A percentile compares a stretch with the other conserved stretches of the same genome.
Evolutionary conservation across 2,113 vertebrate genomes (phyloP).

Genomic region (Synchiropus splendidus): DNA sequence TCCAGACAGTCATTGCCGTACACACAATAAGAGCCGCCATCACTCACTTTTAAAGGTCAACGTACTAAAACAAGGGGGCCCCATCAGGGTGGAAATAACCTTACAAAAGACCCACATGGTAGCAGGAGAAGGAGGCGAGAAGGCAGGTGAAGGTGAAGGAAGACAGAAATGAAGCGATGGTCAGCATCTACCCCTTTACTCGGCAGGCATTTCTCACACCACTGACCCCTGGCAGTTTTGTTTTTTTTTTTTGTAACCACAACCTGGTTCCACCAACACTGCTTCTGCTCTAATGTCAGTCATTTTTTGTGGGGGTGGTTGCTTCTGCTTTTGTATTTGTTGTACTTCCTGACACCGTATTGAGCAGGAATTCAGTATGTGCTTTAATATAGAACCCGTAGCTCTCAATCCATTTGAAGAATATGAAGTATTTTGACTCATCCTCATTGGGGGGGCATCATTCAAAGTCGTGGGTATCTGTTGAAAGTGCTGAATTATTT

Average conservation of each 20-base stretch:
- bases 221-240: constrained; percentile 9
- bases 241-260: neutral
- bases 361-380: no score
- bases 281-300: no score
- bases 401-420: no score
- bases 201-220: constrained; percentile 13
- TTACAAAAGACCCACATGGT: constrained; percentile 49
- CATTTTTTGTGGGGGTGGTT: no score
- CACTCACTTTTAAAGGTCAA: constrained; percentile 64
- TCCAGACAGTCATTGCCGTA: constrained; percentile 62
- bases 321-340: no score
- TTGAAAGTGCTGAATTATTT: no score
- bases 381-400: no score
- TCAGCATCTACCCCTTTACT: constrained; percentile 22
- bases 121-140: neutral
- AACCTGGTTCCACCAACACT: neutral
- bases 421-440: no score
- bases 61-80: constrained; percentile 50
- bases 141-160: constrained; percentile 17
- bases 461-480: no score
- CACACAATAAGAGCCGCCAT: constrained; percentile 56
- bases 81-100: constrained; percentile 48
- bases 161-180: constrained; percentile 12
- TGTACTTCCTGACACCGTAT: no score
- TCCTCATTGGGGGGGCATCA: no score